Conservation (phyloP, 2,113 vertebrate genomes). For the Carettochelys insculpta region DNA sequence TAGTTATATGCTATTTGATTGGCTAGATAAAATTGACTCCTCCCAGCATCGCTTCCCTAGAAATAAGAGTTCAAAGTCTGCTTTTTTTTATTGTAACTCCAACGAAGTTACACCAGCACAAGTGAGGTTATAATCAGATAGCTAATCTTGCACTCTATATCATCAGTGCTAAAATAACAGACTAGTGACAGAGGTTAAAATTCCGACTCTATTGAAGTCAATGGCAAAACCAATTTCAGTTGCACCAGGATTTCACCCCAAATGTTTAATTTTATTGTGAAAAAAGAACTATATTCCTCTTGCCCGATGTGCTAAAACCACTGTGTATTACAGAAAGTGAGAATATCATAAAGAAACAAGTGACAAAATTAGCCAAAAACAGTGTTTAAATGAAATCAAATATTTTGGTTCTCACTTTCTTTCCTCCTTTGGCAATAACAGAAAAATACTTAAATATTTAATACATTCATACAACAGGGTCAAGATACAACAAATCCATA, state of each 20-base stretch:
- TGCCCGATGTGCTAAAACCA: background rate
- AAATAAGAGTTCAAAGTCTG: conserved; percentile 22
- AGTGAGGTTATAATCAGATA: conserved; percentile 24
- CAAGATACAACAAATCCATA: conserved; percentile 33
- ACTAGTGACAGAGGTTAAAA: conserved; percentile 2
- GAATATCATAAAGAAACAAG: conserved; percentile 29
- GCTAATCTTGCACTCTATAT: conserved; percentile 17
- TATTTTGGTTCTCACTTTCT: background rate
- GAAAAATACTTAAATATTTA: conserved; percentile 15
- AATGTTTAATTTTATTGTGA: conserved; percentile 34
- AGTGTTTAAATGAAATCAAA: conserved; percentile 23
- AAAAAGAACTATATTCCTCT: conserved; percentile 2
- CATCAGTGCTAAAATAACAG: background rate
- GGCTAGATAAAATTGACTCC: background rate
- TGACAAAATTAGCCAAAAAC: background rate
- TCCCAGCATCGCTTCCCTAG: background rate
- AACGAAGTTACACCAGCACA: conserved; percentile 14
- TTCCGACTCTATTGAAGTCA: background rate
- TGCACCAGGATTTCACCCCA: conserved; percentile 8
- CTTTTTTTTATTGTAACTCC: conserved; percentile 26
- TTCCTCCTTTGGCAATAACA: conserved; percentile 7
- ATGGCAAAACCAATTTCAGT: conserved; percentile 9
- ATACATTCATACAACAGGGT: background rate
- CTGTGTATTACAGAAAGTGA: background rate
- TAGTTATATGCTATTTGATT: background rate